A percentile compares a stretch with the other conserved stretches of the same genome.
Evolutionary conservation across 2,888 invertebrate species (phyloP).

Genomic region (Polyommatus iphigenia): DNA sequence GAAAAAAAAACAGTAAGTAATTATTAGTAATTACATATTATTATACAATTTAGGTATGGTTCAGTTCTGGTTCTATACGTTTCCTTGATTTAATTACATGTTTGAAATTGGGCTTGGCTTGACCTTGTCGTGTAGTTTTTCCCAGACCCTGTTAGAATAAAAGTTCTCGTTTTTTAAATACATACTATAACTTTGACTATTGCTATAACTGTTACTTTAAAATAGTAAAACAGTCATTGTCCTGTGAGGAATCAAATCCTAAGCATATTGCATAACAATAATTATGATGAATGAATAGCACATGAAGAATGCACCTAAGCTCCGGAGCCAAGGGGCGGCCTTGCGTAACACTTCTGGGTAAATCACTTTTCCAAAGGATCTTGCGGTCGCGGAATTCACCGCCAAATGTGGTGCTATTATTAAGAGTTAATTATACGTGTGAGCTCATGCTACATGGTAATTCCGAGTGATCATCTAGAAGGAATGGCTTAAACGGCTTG

Average conservation of each 20-base stretch:
- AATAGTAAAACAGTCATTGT: too few species aligned
- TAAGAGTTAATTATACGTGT: neutral
- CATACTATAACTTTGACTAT: too few species aligned
- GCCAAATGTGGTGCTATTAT: constrained; percentile 29
- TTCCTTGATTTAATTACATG: neutral
- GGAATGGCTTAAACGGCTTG: too few species aligned
- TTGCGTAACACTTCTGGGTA: constrained; percentile 11
- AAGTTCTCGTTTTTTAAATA: neutral
- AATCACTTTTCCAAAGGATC: constrained; percentile 19
- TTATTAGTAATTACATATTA: too few species aligned
- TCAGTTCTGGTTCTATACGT: neutral
- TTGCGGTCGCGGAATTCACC: constrained; percentile 14
- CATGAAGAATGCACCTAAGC: neutral
- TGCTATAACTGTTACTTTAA: too few species aligned
- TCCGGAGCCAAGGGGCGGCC: constrained; percentile 6
- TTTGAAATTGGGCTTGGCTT: neutral
- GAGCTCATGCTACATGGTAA: constrained; percentile 2
- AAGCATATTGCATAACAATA: neutral
- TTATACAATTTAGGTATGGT: neutral
- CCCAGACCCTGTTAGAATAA: too few species aligned
- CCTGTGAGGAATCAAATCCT: neutral
- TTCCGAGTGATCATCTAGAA: neutral
- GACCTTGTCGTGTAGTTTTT: neutral
- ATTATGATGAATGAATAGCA: constrained; percentile 1
- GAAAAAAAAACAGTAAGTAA: too few species aligned